Evolutionary conservation across 2,113 vertebrate genomes (phyloP).

Genomic region (Anarrhichthys ocellatus): DNA sequence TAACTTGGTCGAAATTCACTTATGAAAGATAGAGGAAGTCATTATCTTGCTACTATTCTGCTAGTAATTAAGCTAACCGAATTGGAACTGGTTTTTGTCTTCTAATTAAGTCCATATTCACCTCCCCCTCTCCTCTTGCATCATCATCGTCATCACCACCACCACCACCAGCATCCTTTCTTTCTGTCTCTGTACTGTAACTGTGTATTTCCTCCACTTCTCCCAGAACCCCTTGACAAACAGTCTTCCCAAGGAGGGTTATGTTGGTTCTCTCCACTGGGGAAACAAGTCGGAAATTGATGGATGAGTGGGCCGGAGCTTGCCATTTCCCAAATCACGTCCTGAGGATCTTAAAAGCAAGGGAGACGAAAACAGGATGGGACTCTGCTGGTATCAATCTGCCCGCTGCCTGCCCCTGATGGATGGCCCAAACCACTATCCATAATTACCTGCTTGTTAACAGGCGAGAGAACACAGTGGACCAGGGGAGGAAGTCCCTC

Average conservation of each 20-base stretch:
- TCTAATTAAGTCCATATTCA: conserved; percentile 53
- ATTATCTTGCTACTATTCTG: conserved; percentile 49
- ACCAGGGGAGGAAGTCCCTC: conserved; percentile 31
- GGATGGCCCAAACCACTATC: conserved; percentile 73
- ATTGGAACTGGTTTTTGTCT: conserved; percentile 62
- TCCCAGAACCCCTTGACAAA: background rate
- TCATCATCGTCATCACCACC: conserved; percentile 22
- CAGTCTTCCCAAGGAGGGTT: conserved; percentile 17
- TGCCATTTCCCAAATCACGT: conserved; percentile 78
- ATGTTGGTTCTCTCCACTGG: conserved; percentile 36
- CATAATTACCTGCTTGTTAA: conserved; percentile 81
- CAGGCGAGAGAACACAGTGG: conserved; percentile 55
- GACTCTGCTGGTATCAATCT: conserved; percentile 73
- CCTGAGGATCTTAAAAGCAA: conserved; percentile 75
- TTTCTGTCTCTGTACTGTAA: background rate
- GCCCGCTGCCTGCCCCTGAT: conserved; percentile 61
- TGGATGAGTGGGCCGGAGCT: conserved; percentile 67
- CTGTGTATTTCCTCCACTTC: background rate
- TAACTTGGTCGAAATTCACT: conserved; percentile 43
- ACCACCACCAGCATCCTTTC: background rate
- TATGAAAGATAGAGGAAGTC: conserved; percentile 48
- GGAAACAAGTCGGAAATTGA: conserved; percentile 70
- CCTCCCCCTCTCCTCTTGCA: background rate
- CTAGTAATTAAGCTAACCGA: conserved; percentile 63
- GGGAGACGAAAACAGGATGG: conserved; percentile 65